phyloP scores from a whole-genome alignment of 2,113 vertebrate species.

The Numida meleagris region DNA sequence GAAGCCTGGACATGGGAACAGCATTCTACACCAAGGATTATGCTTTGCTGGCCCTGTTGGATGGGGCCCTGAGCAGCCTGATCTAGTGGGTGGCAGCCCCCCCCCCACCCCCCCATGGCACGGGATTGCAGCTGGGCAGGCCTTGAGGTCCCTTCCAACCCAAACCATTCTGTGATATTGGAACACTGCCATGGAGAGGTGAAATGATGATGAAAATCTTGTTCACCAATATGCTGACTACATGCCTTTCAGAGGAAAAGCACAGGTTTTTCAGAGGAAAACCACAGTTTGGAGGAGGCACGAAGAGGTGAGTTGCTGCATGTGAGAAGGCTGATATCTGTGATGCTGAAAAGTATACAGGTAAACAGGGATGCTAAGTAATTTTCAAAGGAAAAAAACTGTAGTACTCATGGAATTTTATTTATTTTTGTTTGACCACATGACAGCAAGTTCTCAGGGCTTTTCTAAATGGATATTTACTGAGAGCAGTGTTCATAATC shows the following conservation, averaged over 20 bases:
- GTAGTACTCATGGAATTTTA: neutral
- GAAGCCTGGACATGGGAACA: neutral
- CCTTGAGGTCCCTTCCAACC: neutral
- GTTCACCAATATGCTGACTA: neutral
- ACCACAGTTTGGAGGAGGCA: neutral
- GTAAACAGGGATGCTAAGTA: neutral
- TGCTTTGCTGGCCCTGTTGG: neutral
- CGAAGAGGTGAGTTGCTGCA: neutral
- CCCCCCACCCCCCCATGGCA: neutral
- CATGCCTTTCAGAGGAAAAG: neutral
- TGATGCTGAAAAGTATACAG: neutral
- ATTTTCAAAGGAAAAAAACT: neutral
- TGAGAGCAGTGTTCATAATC: neutral
- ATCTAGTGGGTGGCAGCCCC: neutral
- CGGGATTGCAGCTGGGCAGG: neutral
- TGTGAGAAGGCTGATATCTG: rapidly evolving
- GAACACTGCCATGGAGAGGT: neutral
- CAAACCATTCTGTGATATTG: neutral
- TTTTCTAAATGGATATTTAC: neutral
- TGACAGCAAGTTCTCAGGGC: neutral
- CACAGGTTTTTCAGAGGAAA: too few species aligned
- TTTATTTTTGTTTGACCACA: neutral
- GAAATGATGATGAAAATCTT: neutral
- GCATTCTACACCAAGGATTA: neutral
- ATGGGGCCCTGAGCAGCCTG: neutral